Base-by-base conservation (phyloP, 2,888 invertebrate genomes). In the Ephialtes manifestator region DNA sequence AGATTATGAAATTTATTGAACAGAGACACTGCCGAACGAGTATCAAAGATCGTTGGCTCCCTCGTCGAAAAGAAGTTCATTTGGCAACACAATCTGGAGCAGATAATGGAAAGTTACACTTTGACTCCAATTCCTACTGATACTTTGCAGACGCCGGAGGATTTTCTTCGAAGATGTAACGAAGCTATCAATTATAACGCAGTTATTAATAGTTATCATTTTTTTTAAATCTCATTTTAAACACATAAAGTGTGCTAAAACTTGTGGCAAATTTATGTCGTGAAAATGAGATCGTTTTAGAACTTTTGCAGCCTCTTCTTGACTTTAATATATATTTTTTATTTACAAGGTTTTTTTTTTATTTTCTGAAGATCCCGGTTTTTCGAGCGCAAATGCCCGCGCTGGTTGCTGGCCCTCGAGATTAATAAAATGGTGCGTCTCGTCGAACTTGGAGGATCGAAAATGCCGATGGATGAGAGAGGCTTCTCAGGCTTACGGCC, bases 391-490 rank as follows among this genome's bases (percentile, higher is more conserved):
- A 15, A 92, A 94, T 80, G 90, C 90, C 10, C 90, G 91, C 0
- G 84, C 92, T 2, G 84, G 88, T 3, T 94, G 94, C 81, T 89
- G 87, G 8, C 92, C 93, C 0, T 91, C 92, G 4, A 91, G 94
- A 72, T 89, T 90, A 8, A 84, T 94, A 5, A 88, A 87, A 35
- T 94, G 94, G 94, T 98, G 98, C 91, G 96, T 97, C 0, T 96
- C 96, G 0, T 96, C 97, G 0, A 95, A 96, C 15, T 94, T 96
- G 0, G 97, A 97, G 90, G 95, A 96, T 84, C 95, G 96, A 71
- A 98, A 98, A 91, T 98, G 98, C 92, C 95, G 96, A 0, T 97
- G 97, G 96, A 92, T 98, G 90, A 95, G 96, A 82, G 97, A 97
- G 88, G 97, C 97, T 0, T 96, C 97, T 0, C 95, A 96, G 0